Percentiles rank a stretch among this genome's conserved stretches.
These are phyloP conservation scores for Antennarius striatus DNA, from an alignment of 2,113 vertebrate genomes.

Conservation along the genomic window DNA sequence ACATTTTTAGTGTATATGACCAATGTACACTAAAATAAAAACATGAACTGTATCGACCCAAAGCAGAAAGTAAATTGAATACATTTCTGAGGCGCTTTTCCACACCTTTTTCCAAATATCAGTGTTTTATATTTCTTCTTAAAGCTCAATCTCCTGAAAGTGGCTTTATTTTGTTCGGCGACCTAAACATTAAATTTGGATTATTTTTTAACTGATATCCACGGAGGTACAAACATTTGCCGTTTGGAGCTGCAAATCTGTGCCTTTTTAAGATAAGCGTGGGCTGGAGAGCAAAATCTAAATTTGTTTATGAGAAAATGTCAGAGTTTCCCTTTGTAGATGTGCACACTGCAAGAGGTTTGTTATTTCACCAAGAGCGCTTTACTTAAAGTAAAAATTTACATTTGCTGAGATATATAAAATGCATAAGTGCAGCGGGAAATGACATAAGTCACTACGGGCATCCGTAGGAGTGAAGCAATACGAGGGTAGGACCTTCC, in stretches of 20 bases:
- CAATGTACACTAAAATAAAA: conserved; percentile 1
- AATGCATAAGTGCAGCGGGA: too few relatives aligned
- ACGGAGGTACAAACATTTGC: not conserved
- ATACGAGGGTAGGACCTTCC: not conserved
- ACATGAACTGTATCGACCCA: not conserved
- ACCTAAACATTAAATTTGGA: not conserved
- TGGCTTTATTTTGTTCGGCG: not conserved
- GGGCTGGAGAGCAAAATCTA: not conserved
- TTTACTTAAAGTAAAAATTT: too few relatives aligned
- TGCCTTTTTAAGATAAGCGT: not conserved
- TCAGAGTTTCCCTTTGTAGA: not conserved
- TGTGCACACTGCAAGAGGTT: too few relatives aligned
- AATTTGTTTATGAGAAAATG: conserved; percentile 14
- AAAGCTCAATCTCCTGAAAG: not conserved
- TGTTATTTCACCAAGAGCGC: too few relatives aligned
- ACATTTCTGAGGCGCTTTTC: not conserved
- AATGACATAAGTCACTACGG: too few relatives aligned
- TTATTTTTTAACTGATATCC: not conserved
- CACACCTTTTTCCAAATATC: not conserved
- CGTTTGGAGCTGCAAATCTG: not conserved
- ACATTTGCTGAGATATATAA: too few relatives aligned
- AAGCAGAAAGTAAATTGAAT: not conserved
- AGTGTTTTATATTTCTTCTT: not conserved
- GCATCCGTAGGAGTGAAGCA: too few relatives aligned
- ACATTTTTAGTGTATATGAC: not conserved